Conservation (phyloP, 2,888 invertebrate species). For the Brachypalpus laphriformis region DNA sequence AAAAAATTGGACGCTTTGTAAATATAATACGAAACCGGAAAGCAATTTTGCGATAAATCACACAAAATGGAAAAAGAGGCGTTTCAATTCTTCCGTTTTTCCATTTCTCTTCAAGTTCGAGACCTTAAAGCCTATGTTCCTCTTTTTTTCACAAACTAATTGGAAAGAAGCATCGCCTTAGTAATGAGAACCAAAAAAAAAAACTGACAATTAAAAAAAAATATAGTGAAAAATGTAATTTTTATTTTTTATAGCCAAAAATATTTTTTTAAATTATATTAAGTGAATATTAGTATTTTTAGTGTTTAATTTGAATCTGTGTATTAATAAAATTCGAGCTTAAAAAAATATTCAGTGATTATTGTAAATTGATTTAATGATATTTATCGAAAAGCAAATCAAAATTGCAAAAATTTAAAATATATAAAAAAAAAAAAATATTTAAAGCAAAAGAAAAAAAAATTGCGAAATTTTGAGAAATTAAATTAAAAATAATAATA, state of each 20-base stretch:
- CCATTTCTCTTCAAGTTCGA: slow-evolving; percentile 65
- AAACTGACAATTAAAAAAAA: slow-evolving; percentile 69
- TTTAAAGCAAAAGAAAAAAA: slow-evolving; percentile 9
- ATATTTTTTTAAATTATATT: slow-evolving; percentile 77
- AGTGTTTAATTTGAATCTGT: slow-evolving; percentile 73
- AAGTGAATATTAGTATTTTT: slow-evolving; percentile 76
- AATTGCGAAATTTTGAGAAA: slow-evolving; percentile 57
- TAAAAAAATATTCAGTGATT: slow-evolving; percentile 72
- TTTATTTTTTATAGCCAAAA: slow-evolving; percentile 78
- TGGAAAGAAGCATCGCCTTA: slow-evolving; percentile 71
- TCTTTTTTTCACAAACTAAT: slow-evolving; percentile 69
- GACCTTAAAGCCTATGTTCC: slow-evolving; percentile 69
- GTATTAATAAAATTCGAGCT: slow-evolving; percentile 74
- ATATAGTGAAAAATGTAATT: slow-evolving; percentile 76
- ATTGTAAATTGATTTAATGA: slow-evolving; percentile 79
- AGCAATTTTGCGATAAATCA: slow-evolving; percentile 65
- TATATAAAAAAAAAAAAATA: slow-evolving; percentile 15
- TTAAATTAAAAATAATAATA: slow-evolving; percentile 30
- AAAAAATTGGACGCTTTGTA: slow-evolving; percentile 60
- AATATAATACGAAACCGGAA: slow-evolving; percentile 76
- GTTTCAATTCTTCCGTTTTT: slow-evolving; percentile 56
- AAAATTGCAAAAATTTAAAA: slow-evolving; percentile 11
- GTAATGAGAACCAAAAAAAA: slow-evolving; percentile 68
- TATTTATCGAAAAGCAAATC: slow-evolving; percentile 45
- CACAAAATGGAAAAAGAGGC: slow-evolving; percentile 54